Base-by-base conservation (phyloP, 1,140 invertebrate species). In the Leptonema lineaticorne region DNA sequence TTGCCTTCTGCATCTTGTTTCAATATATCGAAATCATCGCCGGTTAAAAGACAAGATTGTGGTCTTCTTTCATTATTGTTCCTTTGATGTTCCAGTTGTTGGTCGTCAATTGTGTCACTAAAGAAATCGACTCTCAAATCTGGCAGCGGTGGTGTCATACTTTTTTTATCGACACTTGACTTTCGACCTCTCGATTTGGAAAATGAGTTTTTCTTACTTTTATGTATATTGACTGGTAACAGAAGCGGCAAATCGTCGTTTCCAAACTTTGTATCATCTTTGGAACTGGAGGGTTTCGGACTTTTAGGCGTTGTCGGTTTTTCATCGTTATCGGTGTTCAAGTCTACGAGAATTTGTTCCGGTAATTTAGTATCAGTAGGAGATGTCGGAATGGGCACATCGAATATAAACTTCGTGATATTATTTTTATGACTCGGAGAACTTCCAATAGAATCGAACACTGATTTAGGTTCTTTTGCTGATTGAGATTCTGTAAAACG, bases 111-210 rank as follows among this genome's bases (percentile, higher is more conserved):
- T 72, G 66, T 79, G 77, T 85, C 81, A 81, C 84, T 69, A 75
- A 87, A 87, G 75, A 86, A 86, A 64, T 87, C 85, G 3, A 86
- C 78, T 69, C 84, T 80, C 24, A 87, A 78, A 75, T 87, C 85
- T 6, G 85, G 85, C 50, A 86, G 72, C 20, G 84, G 82, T 18
- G 85, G 85, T 20, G 84, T 84, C 72, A 81, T 78, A 33, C 80
- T 74, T 78, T 72, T 75, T 76, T 68, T 75, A 58, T 72, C 67
- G 9, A 46, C 75, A 67, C 69, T 79, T 67, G 29, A 70, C 74
- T 73, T 76, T 76, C 67, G 74, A 70, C 63, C 74, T 71, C 45
- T 69, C 11, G 30, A 56, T 20, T 63, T 72, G 56, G 58, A 58
- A 28, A 58, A 69, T 2, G 69, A 72, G 16, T 63, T 46, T 28